A percentile compares a stretch with the other conserved stretches of the same genome.
phyloP scores from a whole-genome alignment of 2,888 invertebrate genomes.

The Dorcus parallelipipedus region DNA sequence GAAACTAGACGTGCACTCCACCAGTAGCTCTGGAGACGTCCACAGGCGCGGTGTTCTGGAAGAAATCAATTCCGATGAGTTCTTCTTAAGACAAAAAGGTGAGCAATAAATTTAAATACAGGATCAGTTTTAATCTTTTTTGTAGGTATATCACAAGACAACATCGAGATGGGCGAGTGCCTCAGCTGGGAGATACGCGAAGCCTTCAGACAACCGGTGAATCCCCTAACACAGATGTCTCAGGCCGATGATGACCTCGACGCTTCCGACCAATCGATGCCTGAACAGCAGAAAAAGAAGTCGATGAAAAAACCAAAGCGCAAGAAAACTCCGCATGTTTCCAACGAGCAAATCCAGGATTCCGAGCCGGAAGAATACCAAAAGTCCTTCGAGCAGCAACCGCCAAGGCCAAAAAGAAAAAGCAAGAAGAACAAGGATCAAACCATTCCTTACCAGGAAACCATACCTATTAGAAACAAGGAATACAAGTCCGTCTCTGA shows the following conservation, averaged over 20 bases:
- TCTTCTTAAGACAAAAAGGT: conserved; percentile 75
- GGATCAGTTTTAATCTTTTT: too few relatives aligned
- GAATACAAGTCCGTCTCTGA: conserved; percentile 18
- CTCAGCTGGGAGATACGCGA: conserved; percentile 77
- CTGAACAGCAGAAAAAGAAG: conserved; percentile 55
- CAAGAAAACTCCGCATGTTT: conserved; percentile 47
- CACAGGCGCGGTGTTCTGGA: conserved; percentile 66
- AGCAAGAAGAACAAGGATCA: conserved; percentile 46
- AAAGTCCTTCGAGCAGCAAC: conserved; percentile 35
- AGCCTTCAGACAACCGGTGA: conserved; percentile 67
- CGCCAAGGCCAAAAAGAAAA: conserved; percentile 56
- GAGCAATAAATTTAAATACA: too few relatives aligned
- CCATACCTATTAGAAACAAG: conserved; percentile 30
- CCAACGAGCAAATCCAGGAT: conserved; percentile 43
- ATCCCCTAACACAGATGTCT: conserved; percentile 61
- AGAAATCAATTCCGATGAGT: conserved; percentile 84
- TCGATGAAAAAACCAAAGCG: conserved; percentile 46
- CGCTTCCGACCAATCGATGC: conserved; percentile 35
- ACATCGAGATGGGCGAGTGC: conserved; percentile 75
- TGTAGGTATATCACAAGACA: conserved; percentile 69
- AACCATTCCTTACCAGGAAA: conserved; percentile 47
- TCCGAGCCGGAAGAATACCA: conserved; percentile 34
- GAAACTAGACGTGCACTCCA: conserved; percentile 8
- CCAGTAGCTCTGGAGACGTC: conserved; percentile 24
- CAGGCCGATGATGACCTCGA: conserved; percentile 30